Percentiles rank a stretch among this genome's conserved stretches.
phyloP scores from a whole-genome alignment of 2,113 vertebrate genomes.

The Pelmatolapia mariae region DNA sequence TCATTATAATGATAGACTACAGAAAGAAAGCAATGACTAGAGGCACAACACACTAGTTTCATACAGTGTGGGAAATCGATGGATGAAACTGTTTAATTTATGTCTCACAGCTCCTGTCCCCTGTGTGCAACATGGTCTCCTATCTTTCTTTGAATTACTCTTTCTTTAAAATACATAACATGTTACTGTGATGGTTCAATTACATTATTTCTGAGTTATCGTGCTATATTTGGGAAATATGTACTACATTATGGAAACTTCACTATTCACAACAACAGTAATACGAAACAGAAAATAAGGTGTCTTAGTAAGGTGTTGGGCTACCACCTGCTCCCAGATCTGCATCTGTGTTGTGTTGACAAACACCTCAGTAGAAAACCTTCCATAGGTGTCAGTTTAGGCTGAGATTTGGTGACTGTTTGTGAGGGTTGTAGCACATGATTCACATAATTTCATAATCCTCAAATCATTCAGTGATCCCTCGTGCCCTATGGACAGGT shows the following conservation, averaged over 20 bases:
- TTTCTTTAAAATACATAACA: background rate
- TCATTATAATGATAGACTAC: background rate
- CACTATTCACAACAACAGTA: background rate
- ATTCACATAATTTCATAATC: background rate
- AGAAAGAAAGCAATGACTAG: background rate
- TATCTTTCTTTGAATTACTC: background rate
- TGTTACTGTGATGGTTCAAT: background rate
- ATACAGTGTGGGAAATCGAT: background rate
- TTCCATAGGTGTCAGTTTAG: background rate
- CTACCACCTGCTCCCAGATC: background rate
- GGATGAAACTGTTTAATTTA: background rate
- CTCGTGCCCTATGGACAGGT: background rate
- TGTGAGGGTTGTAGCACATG: background rate
- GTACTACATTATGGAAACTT: background rate
- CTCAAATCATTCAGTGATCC: background rate
- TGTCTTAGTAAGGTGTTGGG: background rate
- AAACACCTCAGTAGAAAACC: background rate
- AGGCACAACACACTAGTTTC: background rate
- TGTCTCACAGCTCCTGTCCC: background rate
- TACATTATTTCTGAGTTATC: background rate
- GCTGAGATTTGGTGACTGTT: background rate
- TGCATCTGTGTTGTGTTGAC: background rate
- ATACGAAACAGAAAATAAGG: background rate
- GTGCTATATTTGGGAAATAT: background rate
- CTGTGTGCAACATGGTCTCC: background rate